These are phyloP conservation scores for Gandaritis pyraliata DNA, from an alignment of 2,888 invertebrate species.

Conservation along the genomic window DNA sequence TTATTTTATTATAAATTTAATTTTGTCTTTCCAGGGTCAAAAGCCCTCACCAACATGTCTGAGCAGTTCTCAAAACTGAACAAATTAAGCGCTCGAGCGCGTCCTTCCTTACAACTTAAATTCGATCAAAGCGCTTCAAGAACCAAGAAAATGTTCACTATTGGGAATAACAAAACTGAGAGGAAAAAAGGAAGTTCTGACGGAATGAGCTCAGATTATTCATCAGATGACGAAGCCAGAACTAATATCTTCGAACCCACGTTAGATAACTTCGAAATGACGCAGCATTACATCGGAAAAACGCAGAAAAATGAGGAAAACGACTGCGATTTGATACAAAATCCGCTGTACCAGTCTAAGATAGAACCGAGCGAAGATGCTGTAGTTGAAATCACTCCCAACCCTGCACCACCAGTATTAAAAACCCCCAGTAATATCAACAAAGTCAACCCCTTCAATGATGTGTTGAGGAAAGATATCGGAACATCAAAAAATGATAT, in stretches of 20 bases:
- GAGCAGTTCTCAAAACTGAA: constrained; percentile 94
- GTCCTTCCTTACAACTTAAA: constrained; percentile 79
- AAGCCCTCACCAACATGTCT: constrained; percentile 93
- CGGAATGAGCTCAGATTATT: constrained; percentile 83
- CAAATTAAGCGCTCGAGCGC: constrained; percentile 86
- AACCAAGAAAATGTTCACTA: constrained; percentile 80
- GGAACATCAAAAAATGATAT: constrained; percentile 12
- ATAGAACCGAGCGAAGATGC: constrained; percentile 74
- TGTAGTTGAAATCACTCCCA: constrained; percentile 81
- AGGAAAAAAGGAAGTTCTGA: constrained; percentile 88
- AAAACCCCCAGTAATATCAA: constrained; percentile 68
- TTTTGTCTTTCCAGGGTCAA: constrained; percentile 85
- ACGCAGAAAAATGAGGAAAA: constrained; percentile 62
- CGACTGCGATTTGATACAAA: constrained; percentile 75
- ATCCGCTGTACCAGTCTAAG: constrained; percentile 78
- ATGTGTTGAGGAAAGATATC: constrained; percentile 4
- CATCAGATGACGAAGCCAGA: constrained; percentile 81
- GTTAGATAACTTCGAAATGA: constrained; percentile 78
- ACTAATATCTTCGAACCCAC: constrained; percentile 80
- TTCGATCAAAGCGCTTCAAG: constrained; percentile 73
- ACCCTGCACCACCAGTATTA: constrained; percentile 53
- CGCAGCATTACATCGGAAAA: constrained; percentile 77
- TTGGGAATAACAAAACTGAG: constrained; percentile 73
- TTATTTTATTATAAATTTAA: background rate
- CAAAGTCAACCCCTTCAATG: constrained; percentile 74